phyloP scores from a whole-genome alignment of 2,888 invertebrate species.

The Sarcophaga subvicina region DNA sequence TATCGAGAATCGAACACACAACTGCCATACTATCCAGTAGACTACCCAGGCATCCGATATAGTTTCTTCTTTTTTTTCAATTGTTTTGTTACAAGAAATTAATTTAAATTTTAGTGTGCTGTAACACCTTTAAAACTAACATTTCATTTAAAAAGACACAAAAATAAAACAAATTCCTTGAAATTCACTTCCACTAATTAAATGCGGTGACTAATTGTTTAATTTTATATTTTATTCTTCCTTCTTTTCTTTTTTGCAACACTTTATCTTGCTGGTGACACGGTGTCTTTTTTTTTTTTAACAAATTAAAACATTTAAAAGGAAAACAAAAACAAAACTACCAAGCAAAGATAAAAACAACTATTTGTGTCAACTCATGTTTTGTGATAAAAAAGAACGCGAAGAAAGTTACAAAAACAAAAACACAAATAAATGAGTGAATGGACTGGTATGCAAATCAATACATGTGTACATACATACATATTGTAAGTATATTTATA shows the following conservation, averaged over 20 bases:
- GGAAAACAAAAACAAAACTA: constrained; percentile 1
- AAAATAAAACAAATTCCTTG: constrained; percentile 2
- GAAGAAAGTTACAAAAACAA: background rate
- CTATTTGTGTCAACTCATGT: constrained; percentile 48
- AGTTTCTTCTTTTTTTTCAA: too few species aligned
- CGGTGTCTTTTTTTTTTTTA: constrained; percentile 3
- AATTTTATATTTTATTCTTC: constrained; percentile 8
- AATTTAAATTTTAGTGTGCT: too few species aligned
- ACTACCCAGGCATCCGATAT: too few species aligned
- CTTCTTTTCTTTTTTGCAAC: constrained; percentile 11
- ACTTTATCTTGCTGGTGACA: background rate
- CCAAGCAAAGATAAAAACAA: background rate
- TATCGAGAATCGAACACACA: too few species aligned
- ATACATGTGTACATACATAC: background rate
- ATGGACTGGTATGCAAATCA: background rate
- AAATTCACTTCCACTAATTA: constrained; percentile 26
- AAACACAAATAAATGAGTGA: background rate
- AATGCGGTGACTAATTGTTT: constrained; percentile 40
- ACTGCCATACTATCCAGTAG: too few species aligned
- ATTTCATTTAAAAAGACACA: too few species aligned
- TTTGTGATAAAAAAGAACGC: constrained; percentile 22
- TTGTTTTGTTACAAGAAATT: too few species aligned
- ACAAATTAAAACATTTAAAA: too few species aligned
- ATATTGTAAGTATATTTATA: background rate
- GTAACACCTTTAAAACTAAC: too few species aligned